Conservation (phyloP, 1,140 invertebrate genomes). For the Doryteuthis pealeii region DNA sequence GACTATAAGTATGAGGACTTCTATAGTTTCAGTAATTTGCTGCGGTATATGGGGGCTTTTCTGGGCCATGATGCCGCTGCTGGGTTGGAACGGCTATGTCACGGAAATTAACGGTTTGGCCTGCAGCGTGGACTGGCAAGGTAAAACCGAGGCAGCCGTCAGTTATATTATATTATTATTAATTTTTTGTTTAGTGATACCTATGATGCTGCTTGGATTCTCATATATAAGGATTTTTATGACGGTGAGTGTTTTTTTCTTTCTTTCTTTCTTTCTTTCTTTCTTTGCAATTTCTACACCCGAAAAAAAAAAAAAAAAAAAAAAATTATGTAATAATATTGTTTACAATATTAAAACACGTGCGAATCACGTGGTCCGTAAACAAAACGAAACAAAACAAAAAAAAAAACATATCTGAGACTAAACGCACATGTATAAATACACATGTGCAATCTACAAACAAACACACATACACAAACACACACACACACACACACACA, state of each 20-base stretch:
- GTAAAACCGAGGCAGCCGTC: conserved; percentile 18
- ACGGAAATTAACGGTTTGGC: conserved; percentile 36
- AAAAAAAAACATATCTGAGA: no score
- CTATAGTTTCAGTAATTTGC: background rate
- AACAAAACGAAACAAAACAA: no score
- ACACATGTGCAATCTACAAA: no score
- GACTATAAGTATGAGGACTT: conserved; percentile 31
- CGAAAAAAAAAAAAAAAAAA: no score
- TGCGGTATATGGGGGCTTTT: conserved; percentile 33
- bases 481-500: no score
- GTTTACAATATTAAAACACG: no score
- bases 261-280: no score
- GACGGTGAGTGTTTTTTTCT: conserved; percentile 34
- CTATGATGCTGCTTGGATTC: conserved; percentile 32
- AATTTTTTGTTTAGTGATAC: conserved; percentile 34
- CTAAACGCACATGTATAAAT: no score
- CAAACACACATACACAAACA: no score
- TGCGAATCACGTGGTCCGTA: no score
- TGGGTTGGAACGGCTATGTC: conserved; percentile 42
- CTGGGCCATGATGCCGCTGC: conserved; percentile 32
- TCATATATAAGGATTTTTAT: conserved; percentile 34
- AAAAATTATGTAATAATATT: no score
- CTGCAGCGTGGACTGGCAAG: conserved; percentile 39
- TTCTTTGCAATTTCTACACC: no score
- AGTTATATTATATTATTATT: conserved; percentile 40